Conservation (phyloP, 2,888 invertebrate species). For the Torymus aiolomorphi region DNA sequence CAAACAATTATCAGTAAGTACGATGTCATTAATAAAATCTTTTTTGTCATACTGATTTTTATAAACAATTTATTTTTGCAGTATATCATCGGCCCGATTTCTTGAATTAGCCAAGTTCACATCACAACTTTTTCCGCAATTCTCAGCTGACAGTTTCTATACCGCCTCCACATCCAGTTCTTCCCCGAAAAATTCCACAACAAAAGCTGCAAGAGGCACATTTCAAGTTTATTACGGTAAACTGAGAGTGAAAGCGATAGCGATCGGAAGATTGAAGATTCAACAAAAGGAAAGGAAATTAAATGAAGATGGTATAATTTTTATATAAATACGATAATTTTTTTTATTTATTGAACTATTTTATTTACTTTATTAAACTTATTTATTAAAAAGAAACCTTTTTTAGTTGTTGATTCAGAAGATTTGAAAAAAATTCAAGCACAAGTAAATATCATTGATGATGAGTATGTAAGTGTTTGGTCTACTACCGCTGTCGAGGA, state of each 20-base stretch:
- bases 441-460: no score
- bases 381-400: no score
- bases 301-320: neutral
- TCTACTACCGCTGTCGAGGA: no score
- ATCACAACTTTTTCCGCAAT: neutral
- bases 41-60: neutral
- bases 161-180: neutral
- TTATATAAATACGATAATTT: no score
- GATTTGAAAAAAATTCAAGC: no score
- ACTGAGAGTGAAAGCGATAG: neutral
- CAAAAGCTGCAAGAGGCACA: neutral
- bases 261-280: neutral
- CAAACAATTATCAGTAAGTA: neutral
- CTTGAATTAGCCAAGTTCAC: neutral
- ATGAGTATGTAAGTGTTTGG: no score
- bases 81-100: neutral
- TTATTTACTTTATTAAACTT: no score
- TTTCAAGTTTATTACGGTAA: neutral
- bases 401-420: no score
- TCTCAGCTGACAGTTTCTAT: neutral
- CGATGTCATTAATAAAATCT: neutral
- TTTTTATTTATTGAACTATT: no score
- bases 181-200: no score
- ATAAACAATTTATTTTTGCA: neutral
- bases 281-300: neutral